These are phyloP conservation scores for Drosophila ustulata DNA, from an alignment of 2,888 invertebrate genomes.

Conservation along the genomic window DNA sequence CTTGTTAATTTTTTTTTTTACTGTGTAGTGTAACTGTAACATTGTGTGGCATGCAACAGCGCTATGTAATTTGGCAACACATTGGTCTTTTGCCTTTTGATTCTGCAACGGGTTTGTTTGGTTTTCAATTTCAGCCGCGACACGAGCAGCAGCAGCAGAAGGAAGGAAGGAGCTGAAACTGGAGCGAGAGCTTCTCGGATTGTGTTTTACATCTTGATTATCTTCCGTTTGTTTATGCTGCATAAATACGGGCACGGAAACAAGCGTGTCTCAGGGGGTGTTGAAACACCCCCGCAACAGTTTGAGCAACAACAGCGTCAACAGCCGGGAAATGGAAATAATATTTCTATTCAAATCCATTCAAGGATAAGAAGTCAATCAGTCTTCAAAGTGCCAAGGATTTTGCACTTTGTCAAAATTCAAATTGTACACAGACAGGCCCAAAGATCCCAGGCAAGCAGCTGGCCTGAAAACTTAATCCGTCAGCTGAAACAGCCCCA, in stretches of 20 bases:
- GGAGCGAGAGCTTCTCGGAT: conserved; percentile 38
- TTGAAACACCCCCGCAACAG: conserved; percentile 25
- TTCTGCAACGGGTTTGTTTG: conserved; percentile 70
- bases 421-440: conserved; percentile 59
- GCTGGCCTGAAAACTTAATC: conserved; percentile 65
- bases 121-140: conserved; percentile 75
- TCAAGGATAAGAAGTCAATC: conserved; percentile 83
- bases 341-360: conserved; percentile 79
- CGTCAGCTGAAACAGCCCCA: conserved; percentile 71
- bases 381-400: conserved; percentile 82
- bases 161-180: not conserved
- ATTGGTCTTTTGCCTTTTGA: conserved; percentile 61
- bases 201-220: conserved; percentile 82
- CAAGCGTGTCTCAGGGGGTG: not conserved
- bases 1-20: too few relatives aligned
- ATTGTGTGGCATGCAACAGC: conserved; percentile 44
- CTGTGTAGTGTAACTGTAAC: conserved; percentile 49
- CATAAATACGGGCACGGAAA: conserved; percentile 32
- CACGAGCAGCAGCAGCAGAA: not conserved
- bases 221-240: conserved; percentile 78
- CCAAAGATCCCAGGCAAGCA: conserved; percentile 16
- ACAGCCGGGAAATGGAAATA: conserved; percentile 49
- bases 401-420: conserved; percentile 81
- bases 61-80: conserved; percentile 61
- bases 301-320: not conserved